Percentiles rank a stretch among this genome's conserved stretches.
phyloP scores from a whole-genome alignment of 2,113 vertebrate species.

The Oxygymnocypris stewartii region DNA sequence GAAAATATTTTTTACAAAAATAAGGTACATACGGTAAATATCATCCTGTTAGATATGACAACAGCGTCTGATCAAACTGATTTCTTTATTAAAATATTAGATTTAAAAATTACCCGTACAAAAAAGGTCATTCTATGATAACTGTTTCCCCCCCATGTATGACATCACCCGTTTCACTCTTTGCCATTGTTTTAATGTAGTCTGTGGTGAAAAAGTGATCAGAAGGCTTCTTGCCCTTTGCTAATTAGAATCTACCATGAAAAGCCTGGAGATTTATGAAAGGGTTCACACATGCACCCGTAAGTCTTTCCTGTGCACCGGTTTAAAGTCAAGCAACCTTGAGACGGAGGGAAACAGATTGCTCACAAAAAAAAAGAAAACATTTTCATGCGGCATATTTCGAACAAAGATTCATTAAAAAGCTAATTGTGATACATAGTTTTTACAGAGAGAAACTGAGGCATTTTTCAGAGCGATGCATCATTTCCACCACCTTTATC shows the following conservation, averaged over 20 bases:
- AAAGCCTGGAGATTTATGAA: conserved; percentile 74
- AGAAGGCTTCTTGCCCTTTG: conserved; percentile 68
- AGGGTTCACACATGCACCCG: conserved; percentile 68
- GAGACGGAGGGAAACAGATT: conserved; percentile 70
- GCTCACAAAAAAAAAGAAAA: too few species aligned
- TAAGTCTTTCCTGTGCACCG: conserved; percentile 74
- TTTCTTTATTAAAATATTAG: too few species aligned
- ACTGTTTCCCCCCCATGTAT: conserved; percentile 63
- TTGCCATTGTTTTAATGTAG: conserved; percentile 67
- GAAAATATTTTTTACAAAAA: background rate
- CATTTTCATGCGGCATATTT: conserved; percentile 68
- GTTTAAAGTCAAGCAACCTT: conserved; percentile 76
- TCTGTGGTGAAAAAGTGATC: conserved; percentile 67
- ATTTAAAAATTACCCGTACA: background rate
- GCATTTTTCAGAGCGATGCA: conserved; percentile 60
- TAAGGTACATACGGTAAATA: background rate
- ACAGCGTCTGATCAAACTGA: background rate
- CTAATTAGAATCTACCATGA: conserved; percentile 71
- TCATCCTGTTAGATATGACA: background rate
- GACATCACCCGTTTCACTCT: conserved; percentile 37
- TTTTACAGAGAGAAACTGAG: conserved; percentile 69
- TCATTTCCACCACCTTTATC: conserved; percentile 59
- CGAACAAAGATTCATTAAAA: conserved; percentile 71
- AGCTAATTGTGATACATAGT: conserved; percentile 69
- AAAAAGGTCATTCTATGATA: conserved; percentile 71